phyloP scores from a whole-genome alignment of 2,113 vertebrate genomes.

The Perca schrenkii region DNA sequence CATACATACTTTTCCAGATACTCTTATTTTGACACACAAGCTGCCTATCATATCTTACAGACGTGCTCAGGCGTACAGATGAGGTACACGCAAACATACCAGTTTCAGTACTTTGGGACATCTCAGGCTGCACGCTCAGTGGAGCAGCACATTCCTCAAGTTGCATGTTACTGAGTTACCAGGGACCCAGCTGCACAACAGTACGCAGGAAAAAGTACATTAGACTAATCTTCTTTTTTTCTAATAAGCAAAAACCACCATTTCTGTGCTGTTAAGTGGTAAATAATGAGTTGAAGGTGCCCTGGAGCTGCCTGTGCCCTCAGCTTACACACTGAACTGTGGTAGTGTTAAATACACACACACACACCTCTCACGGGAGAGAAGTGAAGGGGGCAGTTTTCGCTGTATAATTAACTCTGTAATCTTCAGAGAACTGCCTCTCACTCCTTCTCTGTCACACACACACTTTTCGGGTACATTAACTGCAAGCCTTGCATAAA shows the following conservation, averaged over 20 bases:
- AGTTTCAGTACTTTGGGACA: conserved; percentile 40
- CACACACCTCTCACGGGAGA: conserved; percentile 61
- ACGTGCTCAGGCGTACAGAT: conserved; percentile 50
- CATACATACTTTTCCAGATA: conserved; percentile 39
- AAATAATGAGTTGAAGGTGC: conserved; percentile 71
- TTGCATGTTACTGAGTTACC: conserved; percentile 61
- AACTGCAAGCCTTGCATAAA: conserved; percentile 59
- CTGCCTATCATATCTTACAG: conserved; percentile 44
- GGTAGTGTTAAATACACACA: conserved; percentile 54
- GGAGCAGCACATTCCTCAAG: conserved; percentile 65
- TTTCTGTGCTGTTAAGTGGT: conserved; percentile 55
- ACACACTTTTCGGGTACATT: conserved; percentile 64
- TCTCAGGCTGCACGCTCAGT: conserved; percentile 39
- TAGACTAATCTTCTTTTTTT: background rate
- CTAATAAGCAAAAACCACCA: conserved; percentile 20
- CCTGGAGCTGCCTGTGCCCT: conserved; percentile 65
- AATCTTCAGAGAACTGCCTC: conserved; percentile 68
- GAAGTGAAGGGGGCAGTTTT: conserved; percentile 60
- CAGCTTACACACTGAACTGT: conserved; percentile 64
- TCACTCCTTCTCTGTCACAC: conserved; percentile 48
- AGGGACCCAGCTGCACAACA: conserved; percentile 36
- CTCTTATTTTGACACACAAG: conserved; percentile 31
- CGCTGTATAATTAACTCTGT: conserved; percentile 73
- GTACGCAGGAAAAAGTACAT: conserved; percentile 5
- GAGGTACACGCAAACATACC: conserved; percentile 42